Base-by-base conservation (phyloP, 2,888 invertebrate species). In the Margaritifera margaritifera region DNA sequence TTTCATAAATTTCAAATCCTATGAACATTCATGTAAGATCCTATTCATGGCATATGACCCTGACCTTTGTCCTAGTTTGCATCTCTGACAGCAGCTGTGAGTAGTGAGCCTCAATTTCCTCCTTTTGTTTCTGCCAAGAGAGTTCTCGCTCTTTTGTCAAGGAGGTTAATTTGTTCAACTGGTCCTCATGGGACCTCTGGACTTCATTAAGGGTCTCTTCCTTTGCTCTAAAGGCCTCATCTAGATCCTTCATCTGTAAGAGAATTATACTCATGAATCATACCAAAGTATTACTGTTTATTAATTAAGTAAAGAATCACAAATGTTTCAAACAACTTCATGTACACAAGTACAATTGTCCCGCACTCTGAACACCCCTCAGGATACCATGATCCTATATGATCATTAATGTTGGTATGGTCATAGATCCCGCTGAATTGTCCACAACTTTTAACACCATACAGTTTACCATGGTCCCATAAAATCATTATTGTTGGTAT, bases 91-190 rank as follows among this genome's bases (percentile, higher is more conserved):
- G 74, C 57, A 87, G 75, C 66, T 86, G 82, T 60, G 76, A 80
- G 75, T 88, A 88, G 69, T 88, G 87, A 54, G 81, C 79, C 72
- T 89, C 86, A 62, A 89, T 75, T 58, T 88, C 88, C 51, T 84
- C 80, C 68, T 86, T 88, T 79, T 89, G 88, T 72, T 82, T 83
- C 60, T 79, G 81, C 88, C 88, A 89, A 51, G 83, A 74, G 4
- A 79, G 54, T 64, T 86, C 84, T 42, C 85, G 73, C 56, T 87
- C 87, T 64, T 85, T 84, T 8, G 85, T 81, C 22, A 86, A 71
- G 4, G 77, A 66, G 22, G 84, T 81, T 64, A 89, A 78, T 67
- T 84, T 84, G 53, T 79, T 79, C 50, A 88, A 74, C 74, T 88
- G 86, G 31, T 85, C 84, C 62, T 87, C 86, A 68, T 87, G 84